phyloP scores from a whole-genome alignment of 2,797 vertebrate species.

The Lophura swinhoii region DNA sequence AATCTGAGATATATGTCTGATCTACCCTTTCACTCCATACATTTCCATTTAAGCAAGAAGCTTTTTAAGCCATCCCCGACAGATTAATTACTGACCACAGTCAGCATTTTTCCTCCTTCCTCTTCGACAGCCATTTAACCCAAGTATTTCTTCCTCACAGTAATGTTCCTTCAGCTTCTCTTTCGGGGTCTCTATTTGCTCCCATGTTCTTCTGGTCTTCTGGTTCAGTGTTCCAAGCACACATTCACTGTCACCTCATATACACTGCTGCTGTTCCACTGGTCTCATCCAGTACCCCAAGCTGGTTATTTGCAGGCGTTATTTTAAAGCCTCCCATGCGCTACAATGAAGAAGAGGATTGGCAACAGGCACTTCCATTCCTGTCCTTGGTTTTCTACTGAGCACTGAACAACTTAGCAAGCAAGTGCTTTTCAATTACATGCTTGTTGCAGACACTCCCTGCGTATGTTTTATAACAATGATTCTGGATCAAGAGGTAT shows the following conservation, averaged over 20 bases:
- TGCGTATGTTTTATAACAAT: conserved; percentile 52
- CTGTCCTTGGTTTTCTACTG: background rate
- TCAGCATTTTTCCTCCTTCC: background rate
- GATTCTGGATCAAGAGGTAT: conserved; percentile 53
- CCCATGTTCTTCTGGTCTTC: background rate
- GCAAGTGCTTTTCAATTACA: conserved; percentile 46
- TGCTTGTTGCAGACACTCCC: conserved; percentile 26
- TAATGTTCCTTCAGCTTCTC: background rate
- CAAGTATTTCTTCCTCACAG: background rate
- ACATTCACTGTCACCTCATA: background rate
- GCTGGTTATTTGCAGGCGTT: background rate
- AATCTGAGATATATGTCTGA: background rate
- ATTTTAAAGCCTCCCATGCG: background rate
- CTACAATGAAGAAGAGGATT: background rate
- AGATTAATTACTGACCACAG: background rate
- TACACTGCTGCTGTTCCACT: background rate
- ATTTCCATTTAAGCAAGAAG: background rate
- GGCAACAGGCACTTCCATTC: background rate
- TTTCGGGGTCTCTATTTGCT: background rate
- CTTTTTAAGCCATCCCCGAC: background rate
- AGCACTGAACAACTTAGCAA: conserved; percentile 15
- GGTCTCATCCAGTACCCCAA: background rate
- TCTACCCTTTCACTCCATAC: background rate
- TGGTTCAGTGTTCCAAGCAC: background rate
- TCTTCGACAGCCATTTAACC: background rate